These are phyloP conservation scores for Lutraria rhynchaena DNA, from an alignment of 1,140 invertebrate genomes.

Conservation along the genomic window DNA sequence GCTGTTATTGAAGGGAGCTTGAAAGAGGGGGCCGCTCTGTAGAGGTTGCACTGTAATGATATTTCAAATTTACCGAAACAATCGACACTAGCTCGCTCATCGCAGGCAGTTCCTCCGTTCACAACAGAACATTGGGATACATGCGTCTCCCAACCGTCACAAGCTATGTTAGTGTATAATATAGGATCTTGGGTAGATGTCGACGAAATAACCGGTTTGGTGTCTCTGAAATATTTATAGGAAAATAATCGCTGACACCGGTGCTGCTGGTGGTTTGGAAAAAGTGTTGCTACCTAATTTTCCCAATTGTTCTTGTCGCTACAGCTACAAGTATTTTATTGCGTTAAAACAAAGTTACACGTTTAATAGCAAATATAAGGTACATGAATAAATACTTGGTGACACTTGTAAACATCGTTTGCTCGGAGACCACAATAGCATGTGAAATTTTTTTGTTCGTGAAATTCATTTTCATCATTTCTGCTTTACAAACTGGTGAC, in stretches of 20 bases:
- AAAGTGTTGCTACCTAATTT: slow-evolving; percentile 22
- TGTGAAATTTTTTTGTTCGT: too few species aligned
- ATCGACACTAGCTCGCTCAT: slow-evolving; percentile 17
- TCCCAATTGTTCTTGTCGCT: neutral
- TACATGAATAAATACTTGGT: too few species aligned
- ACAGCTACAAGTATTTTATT: neutral
- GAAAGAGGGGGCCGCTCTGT: too few species aligned
- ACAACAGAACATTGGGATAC: slow-evolving; percentile 30
- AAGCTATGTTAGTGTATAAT: slow-evolving; percentile 26
- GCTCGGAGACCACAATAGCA: too few species aligned
- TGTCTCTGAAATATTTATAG: too few species aligned
- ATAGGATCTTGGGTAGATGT: neutral
- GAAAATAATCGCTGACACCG: too few species aligned
- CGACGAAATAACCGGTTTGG: neutral
- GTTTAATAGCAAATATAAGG: too few species aligned
- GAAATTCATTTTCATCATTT: too few species aligned
- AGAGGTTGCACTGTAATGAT: neutral
- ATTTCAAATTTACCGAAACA: slow-evolving; percentile 41
- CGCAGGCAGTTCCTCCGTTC: neutral
- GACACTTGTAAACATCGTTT: too few species aligned
- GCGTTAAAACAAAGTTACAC: neutral
- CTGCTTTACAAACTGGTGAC: too few species aligned
- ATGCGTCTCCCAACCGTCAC: slow-evolving; percentile 50
- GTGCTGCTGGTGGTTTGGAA: too few species aligned
- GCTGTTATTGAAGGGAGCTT: neutral